Conservation (phyloP, 2,888 invertebrate species). For the Slavum lentiscoides region DNA sequence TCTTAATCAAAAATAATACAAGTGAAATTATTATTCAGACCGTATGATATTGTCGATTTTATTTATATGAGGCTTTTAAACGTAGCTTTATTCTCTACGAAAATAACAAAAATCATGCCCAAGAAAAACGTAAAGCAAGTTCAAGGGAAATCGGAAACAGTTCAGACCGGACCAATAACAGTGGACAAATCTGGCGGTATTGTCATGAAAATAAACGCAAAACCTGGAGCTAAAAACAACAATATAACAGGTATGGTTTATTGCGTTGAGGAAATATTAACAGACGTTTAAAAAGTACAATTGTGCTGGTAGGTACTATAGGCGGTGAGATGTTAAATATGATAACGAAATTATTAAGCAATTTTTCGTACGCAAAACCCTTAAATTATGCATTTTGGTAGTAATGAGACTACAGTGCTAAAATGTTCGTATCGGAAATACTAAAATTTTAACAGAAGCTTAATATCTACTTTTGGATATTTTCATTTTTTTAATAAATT, state of each 20-base stretch:
- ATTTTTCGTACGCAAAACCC: too few relatives aligned
- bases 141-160: conserved; percentile 13
- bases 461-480: too few relatives aligned
- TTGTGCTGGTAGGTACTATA: too few relatives aligned
- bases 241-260: conserved; percentile 65
- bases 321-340: too few relatives aligned
- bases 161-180: conserved; percentile 40
- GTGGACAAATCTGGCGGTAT: conserved; percentile 67
- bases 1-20: neutral
- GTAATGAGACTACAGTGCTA: too few relatives aligned
- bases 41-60: neutral
- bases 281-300: neutral
- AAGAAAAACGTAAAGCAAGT: conserved; percentile 23
- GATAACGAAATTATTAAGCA: too few relatives aligned
- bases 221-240: conserved; percentile 76
- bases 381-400: too few relatives aligned
- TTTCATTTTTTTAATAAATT: too few relatives aligned
- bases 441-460: too few relatives aligned
- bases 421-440: too few relatives aligned
- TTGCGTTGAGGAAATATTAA: neutral
- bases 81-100: neutral
- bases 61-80: conserved; percentile 12
- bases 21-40: conserved; percentile 1
- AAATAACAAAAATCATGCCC: conserved; percentile 27
- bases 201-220: conserved; percentile 69